Base-by-base conservation (phyloP, 1,140 invertebrate species). In the Steinernema feltiae region DNA sequence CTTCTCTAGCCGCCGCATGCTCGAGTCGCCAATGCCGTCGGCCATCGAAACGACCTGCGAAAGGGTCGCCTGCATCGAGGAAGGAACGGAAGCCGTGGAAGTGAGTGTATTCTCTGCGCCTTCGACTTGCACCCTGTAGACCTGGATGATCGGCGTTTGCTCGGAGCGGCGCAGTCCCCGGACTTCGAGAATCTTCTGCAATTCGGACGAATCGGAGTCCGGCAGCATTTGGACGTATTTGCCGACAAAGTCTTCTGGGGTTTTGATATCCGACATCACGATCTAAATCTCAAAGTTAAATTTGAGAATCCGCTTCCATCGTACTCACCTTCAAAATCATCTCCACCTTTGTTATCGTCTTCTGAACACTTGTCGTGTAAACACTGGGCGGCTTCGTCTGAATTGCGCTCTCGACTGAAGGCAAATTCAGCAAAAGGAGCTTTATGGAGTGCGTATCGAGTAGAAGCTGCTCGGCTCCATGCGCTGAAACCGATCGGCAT, bases 381-480 rank as follows among this genome's bases (percentile, higher is more conserved):
- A 90, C 90, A 77, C 80, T 80, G 31, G 82, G 84, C n/a, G 80
- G 87, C 77, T 87, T 87, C 17, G 79, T 79, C 12, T 79, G 78
- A 30, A 85, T 72, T 2, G 92, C 91, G 21, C 93, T 94, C 0
- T 93, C 94, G 35, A 96, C 91, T 0, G 93, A 94, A 0, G 97
- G 97, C 74, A 99, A 88, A 87, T 97, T 94, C 18, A 98, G 87
- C n/a, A 99, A 86, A 7, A 95, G 92, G 0, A 95, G 96, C 88
- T 99, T 99, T 70, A 99, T 87, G 88, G 95, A 96, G 82, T 99
- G 96, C 7, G 97, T 95, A 87, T 99, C 97, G 0, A 99, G 87
- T 27, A 99, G 87, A n/a, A 99, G 87, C 87, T 99, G 97, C 86
- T 99, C 96, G 1, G 95, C 95, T 48, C 95, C 78, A 32, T 79